These are phyloP conservation scores for Himalopsyche phryganea DNA, from an alignment of 1,140 invertebrate genomes.

Conservation along the genomic window DNA sequence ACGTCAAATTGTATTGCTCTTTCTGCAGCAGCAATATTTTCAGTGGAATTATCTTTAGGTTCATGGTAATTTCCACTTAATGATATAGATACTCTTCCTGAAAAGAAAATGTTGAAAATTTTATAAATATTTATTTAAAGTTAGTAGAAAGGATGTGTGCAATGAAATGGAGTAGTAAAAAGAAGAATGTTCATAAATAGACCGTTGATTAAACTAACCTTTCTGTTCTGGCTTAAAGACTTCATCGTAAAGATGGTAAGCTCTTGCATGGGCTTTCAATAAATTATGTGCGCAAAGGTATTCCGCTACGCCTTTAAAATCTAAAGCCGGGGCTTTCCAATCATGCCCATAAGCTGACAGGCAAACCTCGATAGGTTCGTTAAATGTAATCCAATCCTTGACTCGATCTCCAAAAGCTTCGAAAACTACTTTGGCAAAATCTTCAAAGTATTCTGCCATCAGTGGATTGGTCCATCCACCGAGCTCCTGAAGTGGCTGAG, in stretches of 20 bases:
- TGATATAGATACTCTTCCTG: slow-evolving; percentile 52
- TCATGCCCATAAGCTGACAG: slow-evolving; percentile 43
- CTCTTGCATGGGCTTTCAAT: slow-evolving; percentile 59
- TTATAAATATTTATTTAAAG: neutral
- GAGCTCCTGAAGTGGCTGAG: slow-evolving; percentile 42
- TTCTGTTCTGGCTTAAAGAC: slow-evolving; percentile 57
- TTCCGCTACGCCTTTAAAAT: slow-evolving; percentile 52
- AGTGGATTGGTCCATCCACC: slow-evolving; percentile 44
- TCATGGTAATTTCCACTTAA: slow-evolving; percentile 49
- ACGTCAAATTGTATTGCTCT: slow-evolving; percentile 42
- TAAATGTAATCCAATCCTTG: slow-evolving; percentile 49
- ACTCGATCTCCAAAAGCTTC: slow-evolving; percentile 48
- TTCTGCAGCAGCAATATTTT: slow-evolving; percentile 49
- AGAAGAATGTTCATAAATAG: neutral
- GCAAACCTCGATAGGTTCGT: slow-evolving; percentile 45
- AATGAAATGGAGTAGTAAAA: neutral
- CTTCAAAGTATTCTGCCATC: slow-evolving; percentile 48
- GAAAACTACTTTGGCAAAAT: slow-evolving; percentile 45
- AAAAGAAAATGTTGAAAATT: slow-evolving; percentile 9
- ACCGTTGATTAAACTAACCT: slow-evolving; percentile 40
- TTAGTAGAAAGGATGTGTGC: neutral
- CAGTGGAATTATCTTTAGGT: slow-evolving; percentile 39
- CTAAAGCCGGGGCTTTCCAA: slow-evolving; percentile 38
- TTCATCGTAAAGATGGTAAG: slow-evolving; percentile 63
- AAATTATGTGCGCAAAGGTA: slow-evolving; percentile 61